These are phyloP conservation scores for Sinopyrophorus schimmeli DNA, from an alignment of 2,888 invertebrate species.

Conservation along the genomic window DNA sequence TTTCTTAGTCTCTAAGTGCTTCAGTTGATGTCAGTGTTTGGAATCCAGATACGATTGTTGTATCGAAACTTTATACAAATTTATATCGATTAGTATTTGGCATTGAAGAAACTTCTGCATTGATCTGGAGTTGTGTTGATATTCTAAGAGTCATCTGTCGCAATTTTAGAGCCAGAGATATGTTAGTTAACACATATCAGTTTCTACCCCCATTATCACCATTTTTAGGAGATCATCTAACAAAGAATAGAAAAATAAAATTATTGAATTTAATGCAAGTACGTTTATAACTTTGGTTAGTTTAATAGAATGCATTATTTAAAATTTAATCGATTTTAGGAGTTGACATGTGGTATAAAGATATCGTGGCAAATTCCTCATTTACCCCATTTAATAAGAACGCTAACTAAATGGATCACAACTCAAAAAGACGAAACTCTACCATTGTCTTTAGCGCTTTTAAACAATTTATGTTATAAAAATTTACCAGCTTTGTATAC, in stretches of 20 bases:
- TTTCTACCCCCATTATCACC: slow-evolving; percentile 68
- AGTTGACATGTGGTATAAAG: slow-evolving; percentile 76
- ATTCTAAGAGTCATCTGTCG: slow-evolving; percentile 66
- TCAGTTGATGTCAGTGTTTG: slow-evolving; percentile 68
- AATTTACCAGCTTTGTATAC: slow-evolving; percentile 76
- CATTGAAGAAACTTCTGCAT: slow-evolving; percentile 60
- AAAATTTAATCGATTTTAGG: slow-evolving; percentile 59
- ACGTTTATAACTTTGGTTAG: slow-evolving; percentile 13
- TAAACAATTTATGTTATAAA: slow-evolving; percentile 79
- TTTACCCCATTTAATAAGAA: slow-evolving; percentile 67
- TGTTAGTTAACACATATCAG: slow-evolving; percentile 70
- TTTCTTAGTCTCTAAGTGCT: slow-evolving; percentile 65
- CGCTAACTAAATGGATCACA: slow-evolving; percentile 67
- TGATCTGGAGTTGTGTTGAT: slow-evolving; percentile 69
- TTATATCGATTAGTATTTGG: slow-evolving; percentile 67
- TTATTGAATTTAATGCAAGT: slow-evolving; percentile 68
- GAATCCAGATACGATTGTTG: slow-evolving; percentile 66
- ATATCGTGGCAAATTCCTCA: slow-evolving; percentile 82
- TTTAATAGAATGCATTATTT: too few species aligned
- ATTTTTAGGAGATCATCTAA: slow-evolving; percentile 63
- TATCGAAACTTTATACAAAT: slow-evolving; percentile 69
- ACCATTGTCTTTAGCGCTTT: slow-evolving; percentile 65
- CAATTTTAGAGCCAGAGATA: slow-evolving; percentile 64
- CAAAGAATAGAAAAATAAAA: slow-evolving; percentile 66
- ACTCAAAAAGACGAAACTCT: slow-evolving; percentile 58